Percentiles rank a stretch among this genome's conserved stretches.
Conservation (phyloP, 1,140 invertebrate species). For the Sycobia sp. region DNA sequence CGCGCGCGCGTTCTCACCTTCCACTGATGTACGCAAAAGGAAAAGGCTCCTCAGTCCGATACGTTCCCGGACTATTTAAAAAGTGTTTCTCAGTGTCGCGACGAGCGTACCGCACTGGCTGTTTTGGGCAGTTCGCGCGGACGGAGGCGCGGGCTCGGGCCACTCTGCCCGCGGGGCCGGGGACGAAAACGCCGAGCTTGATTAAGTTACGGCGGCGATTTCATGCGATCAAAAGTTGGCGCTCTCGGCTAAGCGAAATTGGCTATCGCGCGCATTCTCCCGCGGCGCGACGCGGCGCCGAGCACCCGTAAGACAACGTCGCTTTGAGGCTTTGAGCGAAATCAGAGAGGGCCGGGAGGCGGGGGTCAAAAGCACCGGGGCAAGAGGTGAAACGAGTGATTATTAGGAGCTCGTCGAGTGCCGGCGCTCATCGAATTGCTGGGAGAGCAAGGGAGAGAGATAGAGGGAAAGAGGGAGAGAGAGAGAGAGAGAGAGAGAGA, state of each 20-base stretch:
- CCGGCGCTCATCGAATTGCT: slow-evolving; percentile 34
- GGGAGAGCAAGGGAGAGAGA: slow-evolving; percentile 7
- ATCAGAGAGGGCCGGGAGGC: slow-evolving; percentile 43
- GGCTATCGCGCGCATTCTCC: slow-evolving; percentile 18
- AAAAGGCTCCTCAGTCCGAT: no score
- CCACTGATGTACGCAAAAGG: no score
- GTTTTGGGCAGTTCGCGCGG: no score
- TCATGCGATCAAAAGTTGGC: slow-evolving; percentile 28
- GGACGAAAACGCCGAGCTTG: no score
- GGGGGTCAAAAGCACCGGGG: slow-evolving; percentile 37
- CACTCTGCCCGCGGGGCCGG: no score
- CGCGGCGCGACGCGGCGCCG: slow-evolving; percentile 3
- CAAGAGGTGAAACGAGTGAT: slow-evolving; percentile 32
- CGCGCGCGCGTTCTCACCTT: not conserved
- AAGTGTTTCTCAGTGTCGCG: no score
- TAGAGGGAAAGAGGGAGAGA: not conserved
- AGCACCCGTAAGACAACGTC: slow-evolving; percentile 54
- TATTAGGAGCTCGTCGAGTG: slow-evolving; percentile 26
- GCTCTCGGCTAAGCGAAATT: slow-evolving; percentile 18
- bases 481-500: not conserved
- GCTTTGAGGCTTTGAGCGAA: slow-evolving; percentile 54
- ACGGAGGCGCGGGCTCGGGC: no score
- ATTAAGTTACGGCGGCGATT: slow-evolving; percentile 39
- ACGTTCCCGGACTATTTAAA: no score
- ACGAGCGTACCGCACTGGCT: no score